Base-by-base conservation (phyloP, 2,797 vertebrate genomes). In the Galagoides demidoff region DNA sequence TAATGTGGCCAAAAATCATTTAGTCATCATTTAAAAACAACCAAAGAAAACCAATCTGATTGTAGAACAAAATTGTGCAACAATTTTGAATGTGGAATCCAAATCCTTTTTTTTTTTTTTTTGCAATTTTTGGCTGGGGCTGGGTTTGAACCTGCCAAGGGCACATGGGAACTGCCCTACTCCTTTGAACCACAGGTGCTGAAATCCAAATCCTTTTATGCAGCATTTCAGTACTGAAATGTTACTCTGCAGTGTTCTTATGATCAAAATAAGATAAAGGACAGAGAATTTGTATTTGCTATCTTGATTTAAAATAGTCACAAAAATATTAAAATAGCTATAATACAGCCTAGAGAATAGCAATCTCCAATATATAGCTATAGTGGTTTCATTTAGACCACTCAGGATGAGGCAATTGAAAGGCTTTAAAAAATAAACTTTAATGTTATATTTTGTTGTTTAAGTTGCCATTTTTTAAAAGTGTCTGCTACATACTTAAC, bases 211-310 rank as follows among this genome's bases (percentile, higher is more conserved):
- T 85, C 73, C 55, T 93, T 16, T 90, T 74, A 31, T 74, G 11
- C 81, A 12, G 11, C 59, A 27, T 27, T 61, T 61, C 64, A 49
- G 64, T 73, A 68, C 29, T 68, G 49, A 91, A 93, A 81, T 74
- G 66, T 31, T 63, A 6, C 34, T 82, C 13, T 31, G 27, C 22
- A 17, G 7, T 73, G 59, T 87, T 84, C 39, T 57, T 16, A 55
- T 45, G 39, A 88, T 79, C n/a, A 27, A 1, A 1, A 88, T 94
- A 43, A 7, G 37, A 68, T 68, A 78, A 61, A 52, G 16, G 19
- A 34, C 49, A 63, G 84, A 83, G 49, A 61, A 79, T 37, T 93
- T 95, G 43, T 34, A 93, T 59, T 34, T 95, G 43, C 76, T 89
- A 7, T n/a, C 49, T 70, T 92, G 8, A 81, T 94, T 68, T 85